Evolutionary conservation across 2,797 vertebrate species (phyloP).

Genomic region (Allobates femoralis): DNA sequence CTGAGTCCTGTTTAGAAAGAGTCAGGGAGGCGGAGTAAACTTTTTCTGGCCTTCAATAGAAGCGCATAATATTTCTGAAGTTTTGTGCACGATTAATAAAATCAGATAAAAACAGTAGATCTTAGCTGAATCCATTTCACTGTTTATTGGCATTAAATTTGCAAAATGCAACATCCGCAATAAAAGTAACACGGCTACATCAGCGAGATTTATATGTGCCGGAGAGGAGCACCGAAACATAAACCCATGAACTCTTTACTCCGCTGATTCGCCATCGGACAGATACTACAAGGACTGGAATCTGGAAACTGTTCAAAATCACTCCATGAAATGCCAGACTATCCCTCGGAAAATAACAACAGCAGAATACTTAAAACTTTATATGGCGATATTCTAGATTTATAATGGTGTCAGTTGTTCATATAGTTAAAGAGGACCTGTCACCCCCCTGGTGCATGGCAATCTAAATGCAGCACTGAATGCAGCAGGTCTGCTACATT

Average conservation of each 20-base stretch:
- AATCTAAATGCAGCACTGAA: too few relatives aligned
- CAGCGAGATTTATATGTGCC: constrained; percentile 37
- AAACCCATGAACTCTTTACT: constrained; percentile 33
- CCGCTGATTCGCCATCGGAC: not conserved
- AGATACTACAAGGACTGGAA: not conserved
- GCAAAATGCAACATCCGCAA: constrained; percentile 34
- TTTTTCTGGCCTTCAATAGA: too few relatives aligned
- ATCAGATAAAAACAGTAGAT: constrained; percentile 39
- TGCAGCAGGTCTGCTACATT: too few relatives aligned
- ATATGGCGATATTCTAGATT: not conserved
- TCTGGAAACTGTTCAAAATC: constrained; percentile 1
- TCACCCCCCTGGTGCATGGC: too few relatives aligned
- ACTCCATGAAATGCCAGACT: not conserved
- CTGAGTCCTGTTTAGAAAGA: not conserved
- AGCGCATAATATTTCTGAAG: not conserved
- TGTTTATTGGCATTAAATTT: constrained; percentile 30
- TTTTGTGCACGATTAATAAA: constrained; percentile 26
- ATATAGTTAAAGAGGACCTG: not conserved
- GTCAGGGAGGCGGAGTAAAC: not conserved
- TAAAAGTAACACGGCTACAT: constrained; percentile 22
- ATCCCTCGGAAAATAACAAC: not conserved
- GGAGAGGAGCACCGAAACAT: constrained; percentile 24
- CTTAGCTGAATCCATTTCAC: constrained; percentile 27
- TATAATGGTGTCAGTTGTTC: not conserved
- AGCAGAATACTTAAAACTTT: not conserved